Evolutionary conservation across 2,113 vertebrate species (phyloP).

Genomic region (Crotalus horridus): DNA sequence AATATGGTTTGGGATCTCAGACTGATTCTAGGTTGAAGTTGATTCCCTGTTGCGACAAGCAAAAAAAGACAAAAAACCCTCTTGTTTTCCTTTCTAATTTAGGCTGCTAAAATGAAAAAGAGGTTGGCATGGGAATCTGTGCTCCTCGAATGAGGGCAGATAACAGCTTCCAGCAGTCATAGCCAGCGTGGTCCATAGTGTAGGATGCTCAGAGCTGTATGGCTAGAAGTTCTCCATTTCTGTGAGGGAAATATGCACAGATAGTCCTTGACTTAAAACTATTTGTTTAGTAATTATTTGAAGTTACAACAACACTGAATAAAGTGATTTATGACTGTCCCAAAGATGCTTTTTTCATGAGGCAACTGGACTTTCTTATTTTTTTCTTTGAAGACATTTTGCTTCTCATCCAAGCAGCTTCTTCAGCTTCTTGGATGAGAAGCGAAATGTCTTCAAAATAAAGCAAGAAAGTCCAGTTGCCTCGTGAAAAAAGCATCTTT

Average conservation of each 20-base stretch:
- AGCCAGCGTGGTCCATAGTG: not conserved
- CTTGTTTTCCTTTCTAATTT: not conserved
- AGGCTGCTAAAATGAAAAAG: not conserved
- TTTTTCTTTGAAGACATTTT: no score
- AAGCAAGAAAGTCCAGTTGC: no score
- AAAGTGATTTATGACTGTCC: no score
- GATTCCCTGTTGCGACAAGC: not conserved
- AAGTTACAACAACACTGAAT: no score
- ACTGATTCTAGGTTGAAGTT: not conserved
- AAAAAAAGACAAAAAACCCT: not conserved
- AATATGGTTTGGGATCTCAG: not conserved
- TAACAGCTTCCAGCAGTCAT: not conserved
- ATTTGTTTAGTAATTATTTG: no score
- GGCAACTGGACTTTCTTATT: no score
- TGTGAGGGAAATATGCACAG: not conserved
- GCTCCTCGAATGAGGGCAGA: not conserved
- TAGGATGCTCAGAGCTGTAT: not conserved
- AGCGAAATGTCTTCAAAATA: no score
- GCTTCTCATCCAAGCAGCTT: no score
- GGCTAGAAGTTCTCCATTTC: not conserved
- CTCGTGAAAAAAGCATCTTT: no score
- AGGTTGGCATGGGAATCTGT: not conserved
- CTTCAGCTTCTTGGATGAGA: no score
- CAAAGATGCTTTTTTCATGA: no score
- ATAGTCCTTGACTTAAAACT: no score